These are phyloP conservation scores for Strigamia maritima DNA, from an alignment of 2,888 invertebrate species.

Conservation along the genomic window DNA sequence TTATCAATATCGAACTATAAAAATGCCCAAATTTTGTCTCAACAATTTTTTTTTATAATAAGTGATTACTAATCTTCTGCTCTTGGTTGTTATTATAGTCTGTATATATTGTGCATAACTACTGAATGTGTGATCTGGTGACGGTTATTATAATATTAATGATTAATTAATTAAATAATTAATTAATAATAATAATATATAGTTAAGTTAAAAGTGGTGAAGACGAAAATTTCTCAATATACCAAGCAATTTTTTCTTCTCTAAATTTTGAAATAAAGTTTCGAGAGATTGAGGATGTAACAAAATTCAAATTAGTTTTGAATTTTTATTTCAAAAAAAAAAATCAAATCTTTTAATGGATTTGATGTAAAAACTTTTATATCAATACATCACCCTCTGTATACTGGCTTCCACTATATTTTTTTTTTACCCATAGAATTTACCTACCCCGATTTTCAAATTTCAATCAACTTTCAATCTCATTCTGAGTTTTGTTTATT, in stretches of 20 bases:
- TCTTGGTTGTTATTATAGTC: conserved; percentile 37
- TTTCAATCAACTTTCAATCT: neutral
- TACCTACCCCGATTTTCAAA: neutral
- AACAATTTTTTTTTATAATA: conserved; percentile 1
- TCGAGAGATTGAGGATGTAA: neutral
- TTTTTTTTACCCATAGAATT: neutral
- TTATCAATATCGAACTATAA: conserved; percentile 1
- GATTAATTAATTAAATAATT: neutral
- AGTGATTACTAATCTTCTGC: conserved; percentile 27
- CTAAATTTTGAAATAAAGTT: neutral
- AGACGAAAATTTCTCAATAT: conserved; percentile 2
- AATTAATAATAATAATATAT: conserved; percentile 11
- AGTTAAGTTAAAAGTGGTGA: neutral
- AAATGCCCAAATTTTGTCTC: conserved; percentile 10
- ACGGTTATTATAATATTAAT: conserved; percentile 29
- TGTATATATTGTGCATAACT: conserved; percentile 37
- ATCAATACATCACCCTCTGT: conserved; percentile 12
- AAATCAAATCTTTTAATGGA: neutral
- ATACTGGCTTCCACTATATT: neutral
- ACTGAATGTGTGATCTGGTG: conserved; percentile 37
- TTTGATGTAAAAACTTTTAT: conserved; percentile 2
- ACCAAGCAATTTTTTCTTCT: conserved; percentile 12
- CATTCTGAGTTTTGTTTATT: neutral
- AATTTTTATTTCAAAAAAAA: neutral
- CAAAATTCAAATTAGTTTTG: conserved; percentile 3